Evolutionary conservation across 2,888 invertebrate genomes (phyloP).

Genomic region (Lepas anatifera): DNA sequence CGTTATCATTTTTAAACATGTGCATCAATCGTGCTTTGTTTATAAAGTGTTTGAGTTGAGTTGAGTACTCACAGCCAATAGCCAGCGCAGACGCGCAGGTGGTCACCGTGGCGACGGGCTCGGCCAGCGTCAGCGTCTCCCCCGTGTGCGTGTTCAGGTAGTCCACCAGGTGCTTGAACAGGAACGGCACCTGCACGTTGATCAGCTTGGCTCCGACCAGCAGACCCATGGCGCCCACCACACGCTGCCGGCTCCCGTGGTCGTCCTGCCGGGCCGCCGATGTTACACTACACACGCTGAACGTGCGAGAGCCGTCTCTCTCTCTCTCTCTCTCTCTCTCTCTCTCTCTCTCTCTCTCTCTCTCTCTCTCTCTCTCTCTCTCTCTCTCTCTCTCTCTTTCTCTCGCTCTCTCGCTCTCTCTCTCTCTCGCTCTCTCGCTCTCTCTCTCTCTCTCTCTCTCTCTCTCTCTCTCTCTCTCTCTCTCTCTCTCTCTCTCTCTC

Average conservation of each 20-base stretch:
- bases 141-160: slow-evolving; percentile 58
- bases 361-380: slow-evolving; percentile 1
- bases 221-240: slow-evolving; percentile 66
- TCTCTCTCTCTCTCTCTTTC: slow-evolving; percentile 14
- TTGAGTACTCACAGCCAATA: slow-evolving; percentile 66
- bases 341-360: slow-evolving; percentile 14
- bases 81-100: slow-evolving; percentile 67
- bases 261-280: slow-evolving; percentile 51
- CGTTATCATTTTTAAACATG: too few relatives aligned
- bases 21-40: too few relatives aligned
- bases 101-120: slow-evolving; percentile 46
- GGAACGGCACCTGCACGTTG: slow-evolving; percentile 86
- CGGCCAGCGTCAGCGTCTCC: slow-evolving; percentile 31
- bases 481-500: too few relatives aligned
- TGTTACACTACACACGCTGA: too few relatives aligned
- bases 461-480: too few relatives aligned
- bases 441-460: not conserved
- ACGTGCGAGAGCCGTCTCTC: too few relatives aligned
- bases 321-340: slow-evolving; percentile 14
- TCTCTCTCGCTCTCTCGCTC: slow-evolving; percentile 10
- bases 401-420: slow-evolving; percentile 10
- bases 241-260: slow-evolving; percentile 56
- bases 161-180: slow-evolving; percentile 90
- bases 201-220: slow-evolving; percentile 71
- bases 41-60: too few relatives aligned